Conservation (phyloP, 2,797 vertebrate species). For the Columba guinea region DNA sequence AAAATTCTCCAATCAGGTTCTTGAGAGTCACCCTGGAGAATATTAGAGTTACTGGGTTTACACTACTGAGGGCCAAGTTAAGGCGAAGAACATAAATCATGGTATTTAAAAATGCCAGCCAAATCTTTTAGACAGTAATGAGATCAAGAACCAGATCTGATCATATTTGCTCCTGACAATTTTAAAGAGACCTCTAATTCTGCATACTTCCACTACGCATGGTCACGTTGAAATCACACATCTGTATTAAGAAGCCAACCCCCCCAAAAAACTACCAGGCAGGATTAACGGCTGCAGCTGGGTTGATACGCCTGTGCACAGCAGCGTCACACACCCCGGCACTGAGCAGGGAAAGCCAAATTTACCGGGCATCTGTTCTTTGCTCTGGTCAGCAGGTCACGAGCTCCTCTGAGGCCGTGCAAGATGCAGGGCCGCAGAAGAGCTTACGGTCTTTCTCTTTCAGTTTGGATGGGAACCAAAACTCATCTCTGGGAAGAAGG, state of each 20-base stretch:
- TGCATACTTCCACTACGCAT: background rate
- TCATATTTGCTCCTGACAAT: slow-evolving; percentile 55
- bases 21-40: slow-evolving; percentile 43
- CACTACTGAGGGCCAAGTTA: slow-evolving; percentile 15
- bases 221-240: background rate
- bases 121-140: slow-evolving; percentile 65
- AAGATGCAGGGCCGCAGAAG: background rate
- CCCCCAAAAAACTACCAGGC: background rate
- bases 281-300: background rate
- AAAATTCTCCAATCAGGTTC: slow-evolving; percentile 55
- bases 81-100: slow-evolving; percentile 64
- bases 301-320: background rate
- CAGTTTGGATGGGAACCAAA: background rate
- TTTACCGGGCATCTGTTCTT: background rate
- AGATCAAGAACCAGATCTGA: slow-evolving; percentile 66
- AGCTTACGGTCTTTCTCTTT: background rate
- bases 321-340: background rate
- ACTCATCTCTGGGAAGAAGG: background rate
- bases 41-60: slow-evolving; percentile 63
- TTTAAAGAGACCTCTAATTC: slow-evolving; percentile 36
- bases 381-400: background rate
- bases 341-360: background rate
- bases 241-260: background rate
- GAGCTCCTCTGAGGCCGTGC: background rate
- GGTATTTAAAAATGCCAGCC: slow-evolving; percentile 64